Base-by-base conservation (phyloP, 2,888 invertebrate species). In the Liposcelis brunnea region DNA sequence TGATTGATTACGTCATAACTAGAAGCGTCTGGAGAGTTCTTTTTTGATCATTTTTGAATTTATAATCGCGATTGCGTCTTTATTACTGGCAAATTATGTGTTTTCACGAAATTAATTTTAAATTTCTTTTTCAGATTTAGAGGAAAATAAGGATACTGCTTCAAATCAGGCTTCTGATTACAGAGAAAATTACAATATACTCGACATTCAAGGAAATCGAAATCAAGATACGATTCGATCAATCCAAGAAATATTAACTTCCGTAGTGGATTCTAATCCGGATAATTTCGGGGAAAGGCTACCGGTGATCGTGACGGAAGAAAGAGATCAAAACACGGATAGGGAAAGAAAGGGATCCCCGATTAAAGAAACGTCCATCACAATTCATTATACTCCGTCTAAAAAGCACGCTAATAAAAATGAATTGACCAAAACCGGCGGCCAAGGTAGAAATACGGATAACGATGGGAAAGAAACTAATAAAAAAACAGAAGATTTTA, bases 201-300 rank as follows among this genome's bases (percentile, higher is more conserved):
- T 26, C 4, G 26, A 26, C 8, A 6, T 6, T 26, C 26, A 26
- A 26, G 26, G 26, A 8, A 40, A 19, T 19, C 40, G 40, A 21
- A 40, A 21, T 19, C 40, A 40, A 18, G 40, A 40, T 19, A 40
- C 40, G 15, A 40, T 40, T 21, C 40, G 40, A 16, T 40, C 40
- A 16, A 12, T 40, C 19, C 40, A 40, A 19, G 40, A 40, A 16
- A 14, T 40, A 19, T 21, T 40, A n/a, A 19, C 40, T n/a, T 18
- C 40, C 40, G 40, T 40, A 21, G 40, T 40, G 18, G 40, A 40
- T 19, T 40, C 40, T 6, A 14, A 21, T 16, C 40, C 40, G 7
- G 40, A 40, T n/a, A 40, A 40, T 21, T 40, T 40, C 21, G 40
- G 40, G n/a, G 40, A 40, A n/a, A 16, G 19, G 16, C 19, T 40